Conservation (phyloP, 2,113 vertebrate genomes). For the Myotis lucifugus region DNA sequence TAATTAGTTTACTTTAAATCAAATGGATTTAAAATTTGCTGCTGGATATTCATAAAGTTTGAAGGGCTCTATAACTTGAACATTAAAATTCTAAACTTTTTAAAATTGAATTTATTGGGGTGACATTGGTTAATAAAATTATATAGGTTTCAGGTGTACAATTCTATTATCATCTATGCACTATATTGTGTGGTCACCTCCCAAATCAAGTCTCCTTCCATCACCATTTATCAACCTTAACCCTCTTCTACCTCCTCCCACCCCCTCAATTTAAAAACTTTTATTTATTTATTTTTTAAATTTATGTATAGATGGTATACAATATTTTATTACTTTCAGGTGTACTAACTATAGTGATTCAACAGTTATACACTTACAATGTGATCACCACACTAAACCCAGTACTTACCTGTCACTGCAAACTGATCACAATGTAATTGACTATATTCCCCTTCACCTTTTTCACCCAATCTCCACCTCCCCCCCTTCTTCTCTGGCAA, state of each 20-base stretch:
- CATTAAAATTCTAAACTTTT: neutral
- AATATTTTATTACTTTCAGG: neutral
- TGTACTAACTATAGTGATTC: neutral
- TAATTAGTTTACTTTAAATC: neutral
- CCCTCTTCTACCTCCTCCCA: neutral
- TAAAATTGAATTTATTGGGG: neutral
- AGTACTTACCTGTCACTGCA: neutral
- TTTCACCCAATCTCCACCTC: too few species aligned
- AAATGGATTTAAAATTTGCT: conserved; percentile 21
- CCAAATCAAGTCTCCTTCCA: neutral
- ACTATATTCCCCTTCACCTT: neutral
- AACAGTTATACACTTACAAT: too few species aligned
- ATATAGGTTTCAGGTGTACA: neutral
- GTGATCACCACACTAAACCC: neutral
- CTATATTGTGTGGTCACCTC: neutral
- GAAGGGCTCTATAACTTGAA: conserved; percentile 13
- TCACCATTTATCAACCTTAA: neutral
- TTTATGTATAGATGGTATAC: neutral
- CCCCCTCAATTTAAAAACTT: neutral
- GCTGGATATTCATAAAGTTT: neutral
- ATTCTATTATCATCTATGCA: neutral
- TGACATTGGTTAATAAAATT: neutral
- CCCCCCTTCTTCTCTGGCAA: neutral
- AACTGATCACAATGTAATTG: neutral
- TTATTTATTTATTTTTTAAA: neutral